Conservation (phyloP, 2,888 invertebrate genomes). For the Cremastinae sp. region DNA sequence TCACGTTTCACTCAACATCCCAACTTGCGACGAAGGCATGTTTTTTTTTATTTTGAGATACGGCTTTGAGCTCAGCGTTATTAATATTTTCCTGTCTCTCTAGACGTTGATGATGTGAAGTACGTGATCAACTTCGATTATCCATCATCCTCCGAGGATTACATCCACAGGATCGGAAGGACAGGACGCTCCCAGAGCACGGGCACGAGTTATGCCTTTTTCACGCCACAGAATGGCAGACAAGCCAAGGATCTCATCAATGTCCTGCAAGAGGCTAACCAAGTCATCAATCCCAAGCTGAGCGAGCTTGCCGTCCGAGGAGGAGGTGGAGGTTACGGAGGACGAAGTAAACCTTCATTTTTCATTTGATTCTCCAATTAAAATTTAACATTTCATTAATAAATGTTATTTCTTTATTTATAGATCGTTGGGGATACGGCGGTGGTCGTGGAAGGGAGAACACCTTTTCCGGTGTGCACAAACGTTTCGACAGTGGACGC, state of each 20-base stretch:
- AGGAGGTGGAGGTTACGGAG: constrained; percentile 83
- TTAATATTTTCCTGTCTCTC: constrained; percentile 67
- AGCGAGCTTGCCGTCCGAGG: constrained; percentile 88
- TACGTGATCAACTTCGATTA: constrained; percentile 98
- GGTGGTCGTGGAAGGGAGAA: constrained; percentile 73
- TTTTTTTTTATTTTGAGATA: constrained; percentile 17
- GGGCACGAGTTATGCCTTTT: constrained; percentile 97
- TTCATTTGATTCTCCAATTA: neutral
- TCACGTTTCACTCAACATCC: constrained; percentile 51
- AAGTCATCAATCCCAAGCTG: constrained; percentile 91
- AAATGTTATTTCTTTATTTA: constrained; percentile 49
- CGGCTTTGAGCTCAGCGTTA: constrained; percentile 13
- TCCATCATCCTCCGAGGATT: constrained; percentile 96
- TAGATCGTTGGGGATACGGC: constrained; percentile 75
- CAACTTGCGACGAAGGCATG: constrained; percentile 56
- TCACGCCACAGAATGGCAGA: constrained; percentile 92
- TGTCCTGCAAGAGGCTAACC: constrained; percentile 93
- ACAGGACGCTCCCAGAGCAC: constrained; percentile 93
- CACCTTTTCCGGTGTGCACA: constrained; percentile 71
- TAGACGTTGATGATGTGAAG: constrained; percentile 98
- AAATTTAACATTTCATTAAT: neutral
- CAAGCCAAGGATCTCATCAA: constrained; percentile 94
- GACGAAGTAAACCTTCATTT: constrained; percentile 78
- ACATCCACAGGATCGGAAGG: constrained; percentile 96
- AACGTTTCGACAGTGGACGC: constrained; percentile 72